These are phyloP conservation scores for Acanthaster planci DNA, from an alignment of 35 echinoderm and acorn worm genomes.

Conservation along the genomic window DNA sequence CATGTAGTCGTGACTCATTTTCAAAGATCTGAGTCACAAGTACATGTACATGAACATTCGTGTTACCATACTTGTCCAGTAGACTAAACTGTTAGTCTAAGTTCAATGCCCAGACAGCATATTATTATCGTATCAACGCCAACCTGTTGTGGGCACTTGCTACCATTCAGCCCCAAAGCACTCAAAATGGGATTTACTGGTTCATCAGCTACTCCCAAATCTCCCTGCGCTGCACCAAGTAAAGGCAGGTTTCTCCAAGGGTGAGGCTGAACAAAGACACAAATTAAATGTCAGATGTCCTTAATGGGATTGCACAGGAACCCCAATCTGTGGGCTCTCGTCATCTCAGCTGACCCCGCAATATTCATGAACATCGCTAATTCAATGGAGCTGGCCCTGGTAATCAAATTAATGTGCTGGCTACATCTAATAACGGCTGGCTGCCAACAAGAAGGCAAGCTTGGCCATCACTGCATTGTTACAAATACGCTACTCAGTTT, in stretches of 20 bases:
- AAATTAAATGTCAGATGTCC: no score
- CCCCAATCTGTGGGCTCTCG: not conserved
- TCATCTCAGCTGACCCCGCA: slow-evolving; percentile 7
- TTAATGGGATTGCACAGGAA: not conserved
- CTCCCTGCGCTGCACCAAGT: not conserved
- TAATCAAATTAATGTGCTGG: slow-evolving; percentile 3
- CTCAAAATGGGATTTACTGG: not conserved
- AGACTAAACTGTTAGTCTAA: no score
- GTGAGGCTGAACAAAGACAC: no score
- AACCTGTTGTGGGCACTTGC: slow-evolving; percentile 2
- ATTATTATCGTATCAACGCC: no score
- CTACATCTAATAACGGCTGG: slow-evolving; percentile 15
- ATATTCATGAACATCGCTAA: not conserved
- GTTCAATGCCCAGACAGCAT: no score
- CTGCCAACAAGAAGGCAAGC: slow-evolving; percentile 13
- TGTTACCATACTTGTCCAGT: no score
- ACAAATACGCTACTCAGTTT: no score
- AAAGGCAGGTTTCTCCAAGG: no score
- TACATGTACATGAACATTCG: no score
- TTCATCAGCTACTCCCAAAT: not conserved
- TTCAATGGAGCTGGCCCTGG: not conserved
- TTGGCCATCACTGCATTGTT: not conserved
- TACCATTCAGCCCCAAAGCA: not conserved
- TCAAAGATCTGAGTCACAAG: no score
- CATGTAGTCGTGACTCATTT: no score